Conservation (phyloP, 2,113 vertebrate genomes). For the Climacteris rufus region DNA sequence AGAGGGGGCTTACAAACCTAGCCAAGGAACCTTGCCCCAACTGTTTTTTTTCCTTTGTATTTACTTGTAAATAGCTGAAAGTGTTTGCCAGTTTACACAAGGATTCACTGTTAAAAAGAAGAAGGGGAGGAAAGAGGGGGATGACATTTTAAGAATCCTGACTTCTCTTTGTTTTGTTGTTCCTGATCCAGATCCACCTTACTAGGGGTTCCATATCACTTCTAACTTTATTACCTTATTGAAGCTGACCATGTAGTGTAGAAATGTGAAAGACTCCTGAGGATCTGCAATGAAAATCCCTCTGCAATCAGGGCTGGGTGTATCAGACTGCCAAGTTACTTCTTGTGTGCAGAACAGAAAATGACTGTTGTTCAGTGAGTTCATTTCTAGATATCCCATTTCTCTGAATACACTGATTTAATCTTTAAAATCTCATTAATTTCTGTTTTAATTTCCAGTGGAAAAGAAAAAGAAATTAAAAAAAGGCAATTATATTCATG, state of each 20-base stretch:
- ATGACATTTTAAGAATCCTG: not conserved
- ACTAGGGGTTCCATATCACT: not conserved
- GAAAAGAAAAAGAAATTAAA: rapidly evolving
- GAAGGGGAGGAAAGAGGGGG: not conserved
- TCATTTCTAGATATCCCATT: not conserved
- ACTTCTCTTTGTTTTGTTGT: not conserved
- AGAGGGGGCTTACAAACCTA: not conserved
- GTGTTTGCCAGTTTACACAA: not conserved
- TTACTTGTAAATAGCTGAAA: not conserved
- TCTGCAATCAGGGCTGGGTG: not conserved
- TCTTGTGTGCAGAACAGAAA: not conserved
- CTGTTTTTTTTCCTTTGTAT: not conserved
- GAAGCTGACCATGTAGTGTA: not conserved
- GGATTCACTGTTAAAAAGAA: not conserved
- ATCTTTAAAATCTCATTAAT: not conserved
- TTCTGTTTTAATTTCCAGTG: not conserved
- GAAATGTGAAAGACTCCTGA: not conserved
- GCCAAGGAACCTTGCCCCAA: not conserved
- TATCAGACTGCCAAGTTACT: not conserved
- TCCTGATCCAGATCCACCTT: not conserved
- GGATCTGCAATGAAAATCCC: not conserved
- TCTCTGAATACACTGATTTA: not conserved
- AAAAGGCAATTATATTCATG: not conserved
- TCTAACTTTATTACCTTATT: not conserved
- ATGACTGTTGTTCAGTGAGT: not conserved